Percentiles rank a stretch among this genome's conserved stretches.
Conservation (phyloP, 2,113 vertebrate genomes). For the Motacilla alba region DNA sequence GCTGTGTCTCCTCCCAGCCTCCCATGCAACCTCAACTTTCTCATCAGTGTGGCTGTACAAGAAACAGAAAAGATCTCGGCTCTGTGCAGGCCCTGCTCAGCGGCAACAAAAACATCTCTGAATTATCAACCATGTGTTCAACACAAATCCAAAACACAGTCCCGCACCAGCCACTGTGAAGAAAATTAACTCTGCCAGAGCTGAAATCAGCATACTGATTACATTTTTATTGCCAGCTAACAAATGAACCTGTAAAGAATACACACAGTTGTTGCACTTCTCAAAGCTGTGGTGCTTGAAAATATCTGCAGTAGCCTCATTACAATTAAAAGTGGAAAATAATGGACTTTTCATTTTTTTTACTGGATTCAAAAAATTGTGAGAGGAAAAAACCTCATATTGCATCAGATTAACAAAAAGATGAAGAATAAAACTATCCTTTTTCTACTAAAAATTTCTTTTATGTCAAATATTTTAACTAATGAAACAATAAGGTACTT, state of each 20-base stretch:
- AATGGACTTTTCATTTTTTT: background rate
- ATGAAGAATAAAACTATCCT: background rate
- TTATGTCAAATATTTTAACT: background rate
- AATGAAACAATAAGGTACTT: background rate
- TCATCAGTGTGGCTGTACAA: rapidly evolving
- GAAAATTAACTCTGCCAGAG: background rate
- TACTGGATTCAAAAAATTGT: background rate
- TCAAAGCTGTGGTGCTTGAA: background rate
- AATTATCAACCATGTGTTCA: background rate
- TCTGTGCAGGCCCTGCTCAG: background rate
- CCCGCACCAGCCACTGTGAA: background rate
- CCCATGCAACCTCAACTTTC: background rate
- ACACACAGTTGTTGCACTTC: rapidly evolving
- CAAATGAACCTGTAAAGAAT: background rate
- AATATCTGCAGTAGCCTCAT: background rate
- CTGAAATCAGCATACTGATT: background rate
- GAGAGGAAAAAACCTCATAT: background rate
- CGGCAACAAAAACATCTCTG: background rate
- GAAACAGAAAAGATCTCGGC: background rate
- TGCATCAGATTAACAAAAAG: background rate
- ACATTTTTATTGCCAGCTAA: background rate
- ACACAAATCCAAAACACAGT: background rate
- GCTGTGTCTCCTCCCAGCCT: background rate
- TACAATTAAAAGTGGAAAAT: background rate
- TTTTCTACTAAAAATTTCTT: background rate